Conservation (phyloP, 2,888 invertebrate genomes). For the Dynastes maya region DNA sequence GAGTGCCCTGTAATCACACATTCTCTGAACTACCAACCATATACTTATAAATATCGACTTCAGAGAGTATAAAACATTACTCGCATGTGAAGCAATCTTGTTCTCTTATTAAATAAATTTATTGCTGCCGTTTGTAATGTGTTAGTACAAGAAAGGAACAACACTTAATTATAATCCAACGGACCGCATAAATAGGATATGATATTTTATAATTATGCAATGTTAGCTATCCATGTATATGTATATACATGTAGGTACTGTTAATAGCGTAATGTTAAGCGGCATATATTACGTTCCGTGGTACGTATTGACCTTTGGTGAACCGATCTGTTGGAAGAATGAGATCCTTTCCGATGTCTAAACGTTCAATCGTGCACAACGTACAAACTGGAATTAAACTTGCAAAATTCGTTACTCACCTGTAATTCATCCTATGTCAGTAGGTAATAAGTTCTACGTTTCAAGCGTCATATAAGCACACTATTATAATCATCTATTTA, state of each 20-base stretch:
- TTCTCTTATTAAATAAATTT: constrained; percentile 57
- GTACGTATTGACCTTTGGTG: constrained; percentile 46
- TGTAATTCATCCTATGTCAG: constrained; percentile 12
- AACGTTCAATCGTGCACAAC: constrained; percentile 34
- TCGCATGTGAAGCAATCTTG: constrained; percentile 55
- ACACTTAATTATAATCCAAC: constrained; percentile 48
- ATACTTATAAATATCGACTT: neutral
- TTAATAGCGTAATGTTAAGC: constrained; percentile 42
- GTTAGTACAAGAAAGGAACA: constrained; percentile 47
- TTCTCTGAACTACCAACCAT: constrained; percentile 10
- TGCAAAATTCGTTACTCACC: constrained; percentile 28
- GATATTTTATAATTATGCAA: constrained; percentile 47
- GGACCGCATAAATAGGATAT: constrained; percentile 46
- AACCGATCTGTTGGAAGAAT: constrained; percentile 43
- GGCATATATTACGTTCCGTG: constrained; percentile 36
- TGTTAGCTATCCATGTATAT: neutral
- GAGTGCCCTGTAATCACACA: constrained; percentile 33
- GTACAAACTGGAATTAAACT: constrained; percentile 22
- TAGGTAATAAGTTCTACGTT: neutral
- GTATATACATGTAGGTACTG: constrained; percentile 22
- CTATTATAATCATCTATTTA: too few relatives aligned
- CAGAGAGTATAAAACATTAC: constrained; percentile 34
- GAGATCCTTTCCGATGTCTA: constrained; percentile 40
- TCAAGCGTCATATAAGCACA: too few relatives aligned
- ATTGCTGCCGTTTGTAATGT: constrained; percentile 50